Conservation (phyloP, 2,113 vertebrate species). For the Callionymus lyra region DNA sequence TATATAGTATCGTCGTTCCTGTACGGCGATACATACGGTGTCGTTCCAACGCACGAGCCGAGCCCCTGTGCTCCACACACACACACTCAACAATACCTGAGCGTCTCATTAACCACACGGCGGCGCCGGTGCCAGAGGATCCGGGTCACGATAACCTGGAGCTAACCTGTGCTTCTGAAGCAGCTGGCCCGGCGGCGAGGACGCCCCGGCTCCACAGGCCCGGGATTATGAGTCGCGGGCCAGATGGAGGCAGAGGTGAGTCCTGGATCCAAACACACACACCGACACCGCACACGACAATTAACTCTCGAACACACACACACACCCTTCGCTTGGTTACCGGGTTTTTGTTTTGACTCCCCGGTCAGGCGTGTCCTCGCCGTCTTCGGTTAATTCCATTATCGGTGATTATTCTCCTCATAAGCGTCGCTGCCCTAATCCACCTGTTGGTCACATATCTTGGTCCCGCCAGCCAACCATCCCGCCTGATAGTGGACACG, state of each 20-base stretch:
- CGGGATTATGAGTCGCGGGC: constrained; percentile 60
- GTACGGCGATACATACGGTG: no score
- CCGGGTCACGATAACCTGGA: constrained; percentile 47
- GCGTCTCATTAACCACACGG: constrained; percentile 15
- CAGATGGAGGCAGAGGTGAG: constrained; percentile 60
- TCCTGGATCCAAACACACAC: constrained; percentile 26
- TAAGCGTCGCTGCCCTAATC: constrained; percentile 44
- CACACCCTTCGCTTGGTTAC: constrained; percentile 4
- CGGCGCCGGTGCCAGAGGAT: constrained; percentile 14
- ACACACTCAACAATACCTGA: constrained; percentile 13
- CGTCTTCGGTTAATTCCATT: constrained; percentile 45
- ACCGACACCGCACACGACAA: constrained; percentile 53
- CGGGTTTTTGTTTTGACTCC: constrained; percentile 5
- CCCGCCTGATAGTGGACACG: constrained; percentile 32
- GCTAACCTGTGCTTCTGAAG: constrained; percentile 57
- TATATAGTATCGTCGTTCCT: no score
- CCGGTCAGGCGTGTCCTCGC: constrained; percentile 23
- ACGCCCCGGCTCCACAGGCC: constrained; percentile 52
- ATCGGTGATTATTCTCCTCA: constrained; percentile 47
- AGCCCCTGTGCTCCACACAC: no score
- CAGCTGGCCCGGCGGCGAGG: constrained; percentile 49
- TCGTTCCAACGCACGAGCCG: no score
- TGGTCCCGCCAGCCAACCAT: constrained; percentile 28
- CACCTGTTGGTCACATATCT: constrained; percentile 50
- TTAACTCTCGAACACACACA: constrained; percentile 45